These are phyloP conservation scores for Tachina grossa DNA, from an alignment of 2,888 invertebrate species.

Conservation along the genomic window DNA sequence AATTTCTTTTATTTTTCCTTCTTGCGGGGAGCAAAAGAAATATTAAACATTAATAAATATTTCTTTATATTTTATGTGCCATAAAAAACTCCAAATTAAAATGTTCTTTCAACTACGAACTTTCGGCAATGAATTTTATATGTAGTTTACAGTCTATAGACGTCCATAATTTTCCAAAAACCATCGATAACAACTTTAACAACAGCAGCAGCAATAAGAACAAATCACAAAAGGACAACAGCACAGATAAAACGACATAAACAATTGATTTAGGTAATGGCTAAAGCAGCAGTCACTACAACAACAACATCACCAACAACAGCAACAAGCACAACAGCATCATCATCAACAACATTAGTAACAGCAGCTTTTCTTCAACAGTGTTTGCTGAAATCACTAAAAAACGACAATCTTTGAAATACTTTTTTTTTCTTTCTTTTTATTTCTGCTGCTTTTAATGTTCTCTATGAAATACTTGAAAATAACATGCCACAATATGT, in stretches of 20 bases:
- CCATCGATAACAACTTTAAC: conserved; percentile 61
- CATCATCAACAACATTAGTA: conserved; percentile 41
- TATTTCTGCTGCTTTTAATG: conserved; percentile 46
- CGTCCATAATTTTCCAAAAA: conserved; percentile 51
- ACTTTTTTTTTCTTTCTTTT: conserved; percentile 13
- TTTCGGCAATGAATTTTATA: conserved; percentile 75
- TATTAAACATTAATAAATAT: conserved; percentile 51
- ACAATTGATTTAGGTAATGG: conserved; percentile 66
- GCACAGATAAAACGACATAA: conserved; percentile 49
- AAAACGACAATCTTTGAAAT: conserved; percentile 71
- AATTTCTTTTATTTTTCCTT: conserved; percentile 49
- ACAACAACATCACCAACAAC: conserved; percentile 16
- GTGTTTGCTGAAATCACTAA: conserved; percentile 72
- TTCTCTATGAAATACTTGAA: conserved; percentile 59
- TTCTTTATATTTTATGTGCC: conserved; percentile 69
- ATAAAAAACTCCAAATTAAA: conserved; percentile 80
- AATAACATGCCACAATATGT: conserved; percentile 63
- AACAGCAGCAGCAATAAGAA: conserved; percentile 43
- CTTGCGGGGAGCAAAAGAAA: conserved; percentile 16
- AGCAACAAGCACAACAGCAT: neutral
- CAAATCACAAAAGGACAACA: conserved; percentile 39
- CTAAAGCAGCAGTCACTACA: conserved; percentile 35
- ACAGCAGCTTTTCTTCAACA: conserved; percentile 63
- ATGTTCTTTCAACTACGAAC: conserved; percentile 82
- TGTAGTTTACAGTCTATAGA: conserved; percentile 26